Evolutionary conservation across 2,113 vertebrate species (phyloP).

Genomic region (Plecotus auritus): DNA sequence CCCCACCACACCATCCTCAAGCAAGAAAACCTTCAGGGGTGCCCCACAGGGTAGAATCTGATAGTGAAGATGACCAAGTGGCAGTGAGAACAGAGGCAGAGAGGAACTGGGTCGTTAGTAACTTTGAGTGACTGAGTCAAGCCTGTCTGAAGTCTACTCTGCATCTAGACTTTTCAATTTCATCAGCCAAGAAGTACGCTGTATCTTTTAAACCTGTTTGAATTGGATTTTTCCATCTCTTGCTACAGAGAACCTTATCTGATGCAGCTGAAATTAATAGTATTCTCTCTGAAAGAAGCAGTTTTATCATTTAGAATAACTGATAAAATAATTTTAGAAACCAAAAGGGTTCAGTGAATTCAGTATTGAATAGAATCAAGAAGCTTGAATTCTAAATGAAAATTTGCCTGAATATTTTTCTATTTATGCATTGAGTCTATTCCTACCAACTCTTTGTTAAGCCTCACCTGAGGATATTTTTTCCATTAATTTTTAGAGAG

Average conservation of each 20-base stretch:
- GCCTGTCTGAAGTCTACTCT: neutral
- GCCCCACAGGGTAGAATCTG: too few species aligned
- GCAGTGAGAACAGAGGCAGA: neutral
- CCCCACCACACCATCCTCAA: neutral
- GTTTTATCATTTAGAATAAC: neutral
- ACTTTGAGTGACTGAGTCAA: neutral
- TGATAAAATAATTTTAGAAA: neutral
- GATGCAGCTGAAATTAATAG: neutral
- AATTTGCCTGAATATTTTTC: neutral
- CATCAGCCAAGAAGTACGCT: neutral
- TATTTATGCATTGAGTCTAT: neutral
- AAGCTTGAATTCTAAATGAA: neutral
- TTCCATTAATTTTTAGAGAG: too few species aligned
- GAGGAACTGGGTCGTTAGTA: neutral
- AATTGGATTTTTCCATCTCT: neutral
- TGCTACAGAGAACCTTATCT: neutral
- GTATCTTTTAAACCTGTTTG: neutral
- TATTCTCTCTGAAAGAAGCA: neutral
- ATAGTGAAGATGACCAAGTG: neutral
- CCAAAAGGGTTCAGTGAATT: neutral
- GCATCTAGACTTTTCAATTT: neutral
- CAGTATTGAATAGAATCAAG: neutral
- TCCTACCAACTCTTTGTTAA: neutral
- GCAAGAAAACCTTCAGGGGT: neutral
- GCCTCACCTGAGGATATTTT: too few species aligned